Conservation (phyloP, 2,113 vertebrate genomes). For the Oncorhynchus gorbuscha region DNA sequence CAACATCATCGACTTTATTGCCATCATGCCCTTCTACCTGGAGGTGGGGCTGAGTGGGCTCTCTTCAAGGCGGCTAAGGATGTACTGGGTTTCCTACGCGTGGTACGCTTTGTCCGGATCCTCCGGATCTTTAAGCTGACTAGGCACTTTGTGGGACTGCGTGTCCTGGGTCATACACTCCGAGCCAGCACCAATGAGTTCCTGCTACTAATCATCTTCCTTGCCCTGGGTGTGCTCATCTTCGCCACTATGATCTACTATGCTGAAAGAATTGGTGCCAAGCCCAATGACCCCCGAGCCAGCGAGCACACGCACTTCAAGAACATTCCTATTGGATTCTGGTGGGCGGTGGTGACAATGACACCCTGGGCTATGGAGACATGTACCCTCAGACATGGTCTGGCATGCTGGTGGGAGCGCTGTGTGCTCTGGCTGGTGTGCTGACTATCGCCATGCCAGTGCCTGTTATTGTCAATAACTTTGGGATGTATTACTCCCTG, state of each 20-base stretch:
- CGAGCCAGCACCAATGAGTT: constrained; percentile 91
- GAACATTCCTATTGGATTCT: constrained; percentile 91
- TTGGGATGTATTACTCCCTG: constrained; percentile 94
- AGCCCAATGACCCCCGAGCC: constrained; percentile 88
- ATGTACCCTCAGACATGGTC: constrained; percentile 49
- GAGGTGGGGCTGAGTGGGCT: too few relatives aligned
- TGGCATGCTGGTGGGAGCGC: constrained; percentile 88
- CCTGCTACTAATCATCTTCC: constrained; percentile 90
- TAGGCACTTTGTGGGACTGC: constrained; percentile 85
- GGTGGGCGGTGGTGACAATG: constrained; percentile 95
- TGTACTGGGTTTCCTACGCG: constrained; percentile 45
- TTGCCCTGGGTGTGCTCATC: constrained; percentile 88
- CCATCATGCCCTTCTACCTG: constrained; percentile 79
- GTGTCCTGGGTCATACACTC: constrained; percentile 88
- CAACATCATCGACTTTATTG: constrained; percentile 92
- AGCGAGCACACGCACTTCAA: constrained; percentile 91
- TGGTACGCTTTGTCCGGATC: constrained; percentile 88
- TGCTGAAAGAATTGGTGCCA: constrained; percentile 87
- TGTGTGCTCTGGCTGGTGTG: constrained; percentile 87
- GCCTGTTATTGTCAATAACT: constrained; percentile 94
- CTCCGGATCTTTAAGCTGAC: constrained; percentile 92
- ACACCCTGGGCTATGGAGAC: constrained; percentile 60
- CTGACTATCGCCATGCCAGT: constrained; percentile 93
- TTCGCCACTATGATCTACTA: constrained; percentile 70
- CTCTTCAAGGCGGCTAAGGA: too few relatives aligned